Evolutionary conservation across 2,888 invertebrate species (phyloP), one percentile per base, ranked within the genome.

Genomic region (Hirudinaria manillensis): DNA sequence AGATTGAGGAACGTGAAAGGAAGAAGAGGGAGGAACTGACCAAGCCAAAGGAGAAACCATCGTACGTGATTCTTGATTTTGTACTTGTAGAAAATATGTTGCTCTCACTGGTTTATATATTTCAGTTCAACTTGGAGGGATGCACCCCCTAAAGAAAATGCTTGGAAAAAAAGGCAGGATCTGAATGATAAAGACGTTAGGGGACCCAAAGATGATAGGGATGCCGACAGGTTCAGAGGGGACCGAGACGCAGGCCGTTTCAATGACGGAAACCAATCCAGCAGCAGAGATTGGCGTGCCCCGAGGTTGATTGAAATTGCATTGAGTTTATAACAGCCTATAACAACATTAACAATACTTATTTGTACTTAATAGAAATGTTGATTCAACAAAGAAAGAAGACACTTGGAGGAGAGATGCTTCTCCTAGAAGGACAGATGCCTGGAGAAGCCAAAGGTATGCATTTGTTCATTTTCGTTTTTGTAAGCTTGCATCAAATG

Each of bases 1-100:
- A 85, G 76, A 82, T 84, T 29, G 84, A 84, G 75, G 75, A 76
- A n/a, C 51, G 75, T 19, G 65, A 71, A 34, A 19, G 19, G n/a
- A 38, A 32, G 29, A 7, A 16, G 61, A 61, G 34, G 27, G 71
- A 76, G 3, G 74, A 75, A 10, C 45, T 27, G 16, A 65, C 29
- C 45, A 34, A 27, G 29, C 56, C 21, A 51, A 29, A 61, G 55
- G 29, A 51, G 4, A 38, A 53, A 7, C 29, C 38, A 24, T 1
- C 24, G 24, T 29, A n/a, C 16, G 24, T 27, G 6, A 38, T 34
- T 29, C n/a, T 7, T 34, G 4, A 38, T 4, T 71, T 27, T 7
- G 55, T 29, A 13, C 6, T 21, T 38, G 16, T 34, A n/a, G n/a
- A 34, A 65, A n/a, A 45, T 45, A 45, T 45, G 45, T 1, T 45